Conservation (phyloP, 2,888 invertebrate genomes). For the Tetragnatha montana region DNA sequence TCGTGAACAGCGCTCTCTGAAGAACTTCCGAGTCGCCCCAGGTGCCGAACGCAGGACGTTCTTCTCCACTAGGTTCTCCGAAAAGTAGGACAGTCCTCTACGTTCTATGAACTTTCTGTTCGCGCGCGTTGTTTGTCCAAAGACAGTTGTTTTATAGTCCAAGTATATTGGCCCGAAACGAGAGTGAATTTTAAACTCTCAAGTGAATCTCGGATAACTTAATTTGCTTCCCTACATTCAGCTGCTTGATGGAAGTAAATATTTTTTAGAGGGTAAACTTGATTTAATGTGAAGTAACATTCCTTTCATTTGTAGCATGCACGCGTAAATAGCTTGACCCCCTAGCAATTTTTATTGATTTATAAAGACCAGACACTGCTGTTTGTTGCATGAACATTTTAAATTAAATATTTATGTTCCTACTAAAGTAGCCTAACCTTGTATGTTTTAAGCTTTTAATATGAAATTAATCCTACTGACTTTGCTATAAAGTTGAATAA, state of each 20-base stretch:
- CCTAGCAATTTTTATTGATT: constrained; percentile 32
- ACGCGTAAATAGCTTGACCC: background rate
- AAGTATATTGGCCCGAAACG: background rate
- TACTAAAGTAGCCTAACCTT: constrained; percentile 7
- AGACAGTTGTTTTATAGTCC: background rate
- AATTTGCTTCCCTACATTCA: background rate
- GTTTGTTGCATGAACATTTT: constrained; percentile 54
- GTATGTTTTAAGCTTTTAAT: constrained; percentile 27
- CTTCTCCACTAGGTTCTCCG: background rate
- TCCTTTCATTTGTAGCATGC: background rate
- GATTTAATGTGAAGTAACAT: background rate
- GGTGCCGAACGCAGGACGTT: constrained; percentile 54
- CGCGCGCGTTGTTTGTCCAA: background rate
- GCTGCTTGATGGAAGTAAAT: background rate
- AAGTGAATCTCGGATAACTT: background rate
- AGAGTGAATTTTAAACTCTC: background rate
- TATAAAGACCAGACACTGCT: constrained; percentile 46
- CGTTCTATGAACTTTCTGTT: background rate
- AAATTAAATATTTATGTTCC: constrained; percentile 20
- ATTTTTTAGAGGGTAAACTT: background rate
- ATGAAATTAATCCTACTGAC: constrained; percentile 37
- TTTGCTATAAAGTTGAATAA: constrained; percentile 5
- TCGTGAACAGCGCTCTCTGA: constrained; percentile 44
- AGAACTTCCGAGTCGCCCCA: constrained; percentile 61
- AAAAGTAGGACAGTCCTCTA: background rate